phyloP scores from a whole-genome alignment of 2,888 invertebrate genomes.

The Cancer borealis region DNA sequence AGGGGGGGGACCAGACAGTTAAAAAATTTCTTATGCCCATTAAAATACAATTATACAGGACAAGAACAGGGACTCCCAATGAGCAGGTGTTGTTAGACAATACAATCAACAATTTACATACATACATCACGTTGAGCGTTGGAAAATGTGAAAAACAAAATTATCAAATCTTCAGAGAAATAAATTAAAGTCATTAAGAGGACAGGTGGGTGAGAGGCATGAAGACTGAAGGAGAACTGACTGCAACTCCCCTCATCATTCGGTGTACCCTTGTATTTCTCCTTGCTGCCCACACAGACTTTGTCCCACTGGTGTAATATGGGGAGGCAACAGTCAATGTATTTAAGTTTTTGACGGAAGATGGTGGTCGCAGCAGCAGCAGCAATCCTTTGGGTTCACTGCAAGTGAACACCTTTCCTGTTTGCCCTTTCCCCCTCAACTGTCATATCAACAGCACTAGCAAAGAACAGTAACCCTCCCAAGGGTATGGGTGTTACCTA shows the following conservation, averaged over 20 bases:
- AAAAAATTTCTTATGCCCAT: conserved; percentile 75
- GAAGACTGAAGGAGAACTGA: conserved; percentile 65
- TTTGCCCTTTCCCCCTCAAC: conserved; percentile 53
- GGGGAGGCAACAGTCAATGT: conserved; percentile 55
- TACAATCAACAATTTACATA: conserved; percentile 77
- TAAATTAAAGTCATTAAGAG: conserved; percentile 72
- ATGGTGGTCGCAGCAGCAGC: conserved; percentile 67
- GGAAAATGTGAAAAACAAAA: conserved; percentile 72
- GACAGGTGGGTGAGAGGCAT: conserved; percentile 73
- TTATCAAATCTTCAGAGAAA: conserved; percentile 74
- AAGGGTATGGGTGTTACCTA: conserved; percentile 62
- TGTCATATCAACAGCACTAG: conserved; percentile 62
- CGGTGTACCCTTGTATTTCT: conserved; percentile 44
- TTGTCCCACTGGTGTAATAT: conserved; percentile 37
- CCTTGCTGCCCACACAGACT: conserved; percentile 51
- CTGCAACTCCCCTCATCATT: conserved; percentile 58
- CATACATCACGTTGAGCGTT: conserved; percentile 76
- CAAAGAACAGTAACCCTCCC: conserved; percentile 71
- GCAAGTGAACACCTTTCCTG: conserved; percentile 70
- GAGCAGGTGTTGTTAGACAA: conserved; percentile 76
- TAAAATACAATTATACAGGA: conserved; percentile 74
- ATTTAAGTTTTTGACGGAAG: conserved; percentile 50
- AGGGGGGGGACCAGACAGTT: conserved; percentile 63
- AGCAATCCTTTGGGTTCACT: conserved; percentile 66
- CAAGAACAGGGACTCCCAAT: conserved; percentile 74